phyloP scores from a whole-genome alignment of 2,113 vertebrate species.

The Todiramphus chloris region DNA sequence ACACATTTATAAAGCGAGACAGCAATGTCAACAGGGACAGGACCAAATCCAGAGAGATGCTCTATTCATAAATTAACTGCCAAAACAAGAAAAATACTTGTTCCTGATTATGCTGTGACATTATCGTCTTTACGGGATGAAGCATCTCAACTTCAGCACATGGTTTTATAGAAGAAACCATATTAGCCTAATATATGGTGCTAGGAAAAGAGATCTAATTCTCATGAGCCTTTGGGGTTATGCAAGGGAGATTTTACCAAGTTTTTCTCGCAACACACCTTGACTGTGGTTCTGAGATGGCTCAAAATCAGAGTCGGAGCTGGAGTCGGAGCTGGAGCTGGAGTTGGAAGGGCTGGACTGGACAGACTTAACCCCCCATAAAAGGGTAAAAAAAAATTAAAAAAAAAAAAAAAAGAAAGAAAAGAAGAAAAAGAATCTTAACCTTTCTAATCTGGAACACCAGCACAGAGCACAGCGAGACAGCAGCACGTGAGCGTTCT shows the following conservation, averaged over 20 bases:
- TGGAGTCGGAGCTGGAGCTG: conserved; percentile 95
- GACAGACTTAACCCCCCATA: conserved; percentile 82
- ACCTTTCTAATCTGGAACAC: conserved; percentile 25
- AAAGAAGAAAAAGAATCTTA: conserved; percentile 24
- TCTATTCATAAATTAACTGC: background rate
- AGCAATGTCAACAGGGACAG: conserved; percentile 13
- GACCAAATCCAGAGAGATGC: background rate
- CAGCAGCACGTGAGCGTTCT: background rate
- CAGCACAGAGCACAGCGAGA: background rate
- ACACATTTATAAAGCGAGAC: background rate
- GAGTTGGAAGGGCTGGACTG: conserved; percentile 93
- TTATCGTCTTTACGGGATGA: background rate
- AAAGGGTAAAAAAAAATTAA: conserved; percentile 17
- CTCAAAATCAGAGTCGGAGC: conserved; percentile 96
- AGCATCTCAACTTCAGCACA: background rate
- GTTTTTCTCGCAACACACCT: conserved; percentile 76
- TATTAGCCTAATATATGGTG: background rate
- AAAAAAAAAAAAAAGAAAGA: background rate
- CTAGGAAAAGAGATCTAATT: background rate
- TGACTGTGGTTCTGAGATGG: conserved; percentile 96
- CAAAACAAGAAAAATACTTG: background rate
- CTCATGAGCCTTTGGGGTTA: background rate
- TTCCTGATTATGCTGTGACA: background rate
- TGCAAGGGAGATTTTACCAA: background rate
- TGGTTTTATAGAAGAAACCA: background rate